Percentiles rank a stretch among this genome's conserved stretches.
These are phyloP conservation scores for Listrodromus nycthemerus DNA, from an alignment of 2,888 invertebrate genomes.

Conservation along the genomic window DNA sequence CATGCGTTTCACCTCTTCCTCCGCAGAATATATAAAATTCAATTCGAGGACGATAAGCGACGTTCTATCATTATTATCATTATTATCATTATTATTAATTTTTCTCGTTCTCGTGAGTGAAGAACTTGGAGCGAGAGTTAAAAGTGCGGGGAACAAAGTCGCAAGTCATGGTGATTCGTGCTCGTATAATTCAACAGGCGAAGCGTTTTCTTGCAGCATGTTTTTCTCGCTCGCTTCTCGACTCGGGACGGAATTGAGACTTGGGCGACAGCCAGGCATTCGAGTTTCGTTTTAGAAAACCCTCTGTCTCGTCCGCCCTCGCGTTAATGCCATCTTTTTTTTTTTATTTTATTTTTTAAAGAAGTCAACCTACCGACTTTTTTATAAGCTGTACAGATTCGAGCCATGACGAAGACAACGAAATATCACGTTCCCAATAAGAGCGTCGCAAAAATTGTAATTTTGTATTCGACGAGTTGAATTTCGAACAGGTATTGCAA, in stretches of 20 bases:
- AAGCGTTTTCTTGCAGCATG: conserved; percentile 29
- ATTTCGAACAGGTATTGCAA: neutral
- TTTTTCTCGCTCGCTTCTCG: conserved; percentile 5
- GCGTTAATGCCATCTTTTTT: conserved; percentile 58
- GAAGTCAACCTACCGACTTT: conserved; percentile 20
- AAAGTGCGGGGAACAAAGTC: conserved; percentile 65
- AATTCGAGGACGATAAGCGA: conserved; percentile 33
- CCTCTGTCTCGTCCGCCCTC: conserved; percentile 43
- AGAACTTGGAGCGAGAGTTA: conserved; percentile 41
- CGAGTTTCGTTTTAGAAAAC: conserved; percentile 64
- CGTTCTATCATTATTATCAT: neutral
- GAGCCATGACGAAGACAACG: conserved; percentile 4
- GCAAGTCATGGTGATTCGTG: conserved; percentile 66
- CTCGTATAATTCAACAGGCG: conserved; percentile 59
- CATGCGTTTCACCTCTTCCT: conserved; percentile 32
- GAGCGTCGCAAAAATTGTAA: neutral
- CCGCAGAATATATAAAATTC: conserved; percentile 58
- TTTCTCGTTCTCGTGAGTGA: conserved; percentile 23
- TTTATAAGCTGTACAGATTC: conserved; percentile 15
- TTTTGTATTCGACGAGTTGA: neutral
- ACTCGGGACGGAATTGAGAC: conserved; percentile 51
- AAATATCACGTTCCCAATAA: neutral
- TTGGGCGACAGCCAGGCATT: conserved; percentile 67
- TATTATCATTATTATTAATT: conserved; percentile 5
- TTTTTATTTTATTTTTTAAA: conserved; percentile 20